Evolutionary conservation across 2,113 vertebrate species (phyloP).

Genomic region (Paedocypris sp.): DNA sequence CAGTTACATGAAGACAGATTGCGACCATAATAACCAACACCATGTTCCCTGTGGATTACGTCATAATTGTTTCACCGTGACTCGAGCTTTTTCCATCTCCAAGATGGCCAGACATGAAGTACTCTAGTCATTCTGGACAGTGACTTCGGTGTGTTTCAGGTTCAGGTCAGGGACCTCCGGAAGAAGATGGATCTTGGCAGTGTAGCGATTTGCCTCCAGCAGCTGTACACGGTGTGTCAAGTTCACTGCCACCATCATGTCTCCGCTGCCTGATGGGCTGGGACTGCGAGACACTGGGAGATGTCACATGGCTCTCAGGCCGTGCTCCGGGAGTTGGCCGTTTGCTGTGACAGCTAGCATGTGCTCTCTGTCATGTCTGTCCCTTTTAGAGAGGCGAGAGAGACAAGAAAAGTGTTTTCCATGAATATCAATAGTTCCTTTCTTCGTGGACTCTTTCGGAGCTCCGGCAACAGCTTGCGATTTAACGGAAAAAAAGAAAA

Average conservation of each 20-base stretch:
- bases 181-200: slow-evolving; percentile 34
- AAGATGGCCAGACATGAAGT: background rate
- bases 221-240: slow-evolving; percentile 30
- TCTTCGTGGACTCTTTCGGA: too few relatives aligned
- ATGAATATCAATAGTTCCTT: slow-evolving; percentile 7
- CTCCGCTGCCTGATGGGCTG: slow-evolving; percentile 45
- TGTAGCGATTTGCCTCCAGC: slow-evolving; percentile 22
- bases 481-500: too few relatives aligned
- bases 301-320: slow-evolving; percentile 57
- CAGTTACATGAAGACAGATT: slow-evolving; percentile 1
- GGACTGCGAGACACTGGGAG: slow-evolving; percentile 55
- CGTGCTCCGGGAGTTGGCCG: slow-evolving; percentile 24
- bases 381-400: slow-evolving; percentile 40
- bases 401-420: slow-evolving; percentile 21
- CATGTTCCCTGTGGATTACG: background rate
- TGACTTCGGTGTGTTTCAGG: slow-evolving; percentile 9
- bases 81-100: background rate
- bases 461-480: too few relatives aligned
- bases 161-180: slow-evolving; percentile 46
- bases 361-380: slow-evolving; percentile 37
- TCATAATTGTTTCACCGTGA: slow-evolving; percentile 8
- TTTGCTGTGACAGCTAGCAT: slow-evolving; percentile 49
- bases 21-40: too few relatives aligned
- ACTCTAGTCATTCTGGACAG: background rate
- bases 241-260: slow-evolving; percentile 46